These are phyloP conservation scores for Augochlora pura DNA, from an alignment of 1,140 invertebrate species.

Conservation along the genomic window DNA sequence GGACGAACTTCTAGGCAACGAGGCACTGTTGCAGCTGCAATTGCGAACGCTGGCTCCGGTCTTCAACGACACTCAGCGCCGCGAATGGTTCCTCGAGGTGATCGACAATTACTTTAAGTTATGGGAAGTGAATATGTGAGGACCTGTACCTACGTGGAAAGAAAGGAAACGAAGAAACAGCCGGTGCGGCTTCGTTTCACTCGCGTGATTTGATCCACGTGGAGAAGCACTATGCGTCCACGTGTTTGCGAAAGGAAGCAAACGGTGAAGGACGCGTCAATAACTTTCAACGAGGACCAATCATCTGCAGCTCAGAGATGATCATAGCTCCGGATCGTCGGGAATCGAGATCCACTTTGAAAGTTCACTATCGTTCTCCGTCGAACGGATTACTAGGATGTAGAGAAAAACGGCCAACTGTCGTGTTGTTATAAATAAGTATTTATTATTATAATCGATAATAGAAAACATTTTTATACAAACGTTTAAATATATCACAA, in stretches of 20 bases:
- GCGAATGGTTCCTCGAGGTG: conserved; percentile 90
- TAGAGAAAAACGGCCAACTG: conserved; percentile 37
- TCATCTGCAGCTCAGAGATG: neutral
- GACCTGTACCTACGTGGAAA: neutral
- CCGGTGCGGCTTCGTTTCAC: neutral
- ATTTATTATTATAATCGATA: conserved; percentile 78
- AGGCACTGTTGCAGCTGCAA: conserved; percentile 90
- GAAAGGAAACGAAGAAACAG: neutral
- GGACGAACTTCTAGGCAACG: conserved; percentile 88
- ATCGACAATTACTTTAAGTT: conserved; percentile 93
- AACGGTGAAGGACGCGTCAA: neutral
- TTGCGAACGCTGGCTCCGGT: conserved; percentile 88
- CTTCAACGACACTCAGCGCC: conserved; percentile 86
- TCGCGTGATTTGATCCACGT: neutral
- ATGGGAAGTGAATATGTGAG: conserved; percentile 92
- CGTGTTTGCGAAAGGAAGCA: neutral
- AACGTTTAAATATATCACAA: conserved; percentile 69
- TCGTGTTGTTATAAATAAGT: conserved; percentile 75
- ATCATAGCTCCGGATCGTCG: neutral
- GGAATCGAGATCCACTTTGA: neutral
- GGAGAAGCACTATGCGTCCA: neutral
- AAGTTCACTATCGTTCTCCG: conserved; percentile 45
- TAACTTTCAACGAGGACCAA: conserved; percentile 7
- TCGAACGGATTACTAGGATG: conserved; percentile 35
- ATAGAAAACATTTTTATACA: conserved; percentile 73